Evolutionary conservation across 2,113 vertebrate species (phyloP).

Genomic region (Phaethon lepturus): DNA sequence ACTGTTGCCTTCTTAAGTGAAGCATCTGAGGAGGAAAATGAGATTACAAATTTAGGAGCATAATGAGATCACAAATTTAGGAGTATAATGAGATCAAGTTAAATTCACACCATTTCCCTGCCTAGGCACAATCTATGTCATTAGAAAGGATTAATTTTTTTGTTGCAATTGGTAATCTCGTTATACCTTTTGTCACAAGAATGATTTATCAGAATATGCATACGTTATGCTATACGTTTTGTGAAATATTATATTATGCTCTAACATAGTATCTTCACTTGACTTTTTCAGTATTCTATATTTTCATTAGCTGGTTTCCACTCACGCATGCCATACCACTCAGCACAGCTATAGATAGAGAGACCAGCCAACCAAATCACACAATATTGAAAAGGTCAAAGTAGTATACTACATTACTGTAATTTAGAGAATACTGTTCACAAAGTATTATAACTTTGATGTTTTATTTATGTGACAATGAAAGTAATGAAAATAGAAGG

Average conservation of each 20-base stretch:
- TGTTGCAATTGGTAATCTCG: conserved; percentile 73
- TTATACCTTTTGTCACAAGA: conserved; percentile 73
- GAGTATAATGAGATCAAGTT: conserved; percentile 63
- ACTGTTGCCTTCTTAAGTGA: conserved; percentile 28
- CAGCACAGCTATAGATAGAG: conserved; percentile 72
- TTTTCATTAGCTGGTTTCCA: conserved; percentile 73
- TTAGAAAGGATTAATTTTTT: conserved; percentile 73
- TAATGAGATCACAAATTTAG: conserved; percentile 67
- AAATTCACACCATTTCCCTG: conserved; percentile 54
- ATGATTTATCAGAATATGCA: conserved; percentile 74
- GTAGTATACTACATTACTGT: conserved; percentile 62
- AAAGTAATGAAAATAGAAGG: conserved; percentile 67
- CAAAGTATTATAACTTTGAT: conserved; percentile 67
- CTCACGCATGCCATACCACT: conserved; percentile 52
- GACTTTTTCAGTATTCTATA: conserved; percentile 58
- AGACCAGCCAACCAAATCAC: conserved; percentile 72
- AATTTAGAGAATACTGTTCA: conserved; percentile 70
- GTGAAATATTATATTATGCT: conserved; percentile 43
- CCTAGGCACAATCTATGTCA: conserved; percentile 45
- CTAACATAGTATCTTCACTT: conserved; percentile 39
- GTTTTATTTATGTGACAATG: conserved; percentile 62
- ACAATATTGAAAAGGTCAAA: conserved; percentile 76
- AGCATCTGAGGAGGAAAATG: conserved; percentile 51
- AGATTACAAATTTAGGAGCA: conserved; percentile 58
- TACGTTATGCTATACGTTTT: conserved; percentile 46